Evolutionary conservation across 2,797 vertebrate species (phyloP).

Genomic region (Sitta carolinensis): DNA sequence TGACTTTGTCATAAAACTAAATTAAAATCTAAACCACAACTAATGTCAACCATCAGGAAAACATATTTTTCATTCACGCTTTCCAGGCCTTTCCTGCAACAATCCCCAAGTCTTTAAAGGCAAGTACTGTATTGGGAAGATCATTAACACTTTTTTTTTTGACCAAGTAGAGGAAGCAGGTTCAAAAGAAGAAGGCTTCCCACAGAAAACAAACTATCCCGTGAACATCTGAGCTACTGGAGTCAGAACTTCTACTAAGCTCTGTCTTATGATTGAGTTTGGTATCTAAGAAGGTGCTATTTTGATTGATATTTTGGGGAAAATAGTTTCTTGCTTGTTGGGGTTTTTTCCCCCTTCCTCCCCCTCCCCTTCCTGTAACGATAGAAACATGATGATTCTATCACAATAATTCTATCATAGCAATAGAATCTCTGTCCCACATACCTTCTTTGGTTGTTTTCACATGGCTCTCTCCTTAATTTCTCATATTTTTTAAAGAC

Average conservation of each 20-base stretch:
- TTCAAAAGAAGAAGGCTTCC: slow-evolving; percentile 18
- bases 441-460: neutral
- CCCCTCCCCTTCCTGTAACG: fast-evolving
- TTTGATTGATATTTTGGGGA: neutral
- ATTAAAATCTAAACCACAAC: neutral
- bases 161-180: neutral
- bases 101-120: neutral
- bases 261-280: neutral
- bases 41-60: neutral
- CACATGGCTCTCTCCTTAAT: neutral
- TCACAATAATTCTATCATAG: no score
- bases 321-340: neutral
- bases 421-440: neutral
- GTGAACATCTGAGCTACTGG: neutral
- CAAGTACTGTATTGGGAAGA: neutral
- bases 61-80: neutral
- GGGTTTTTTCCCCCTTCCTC: fast-evolving
- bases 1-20: neutral
- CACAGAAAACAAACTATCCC: neutral
- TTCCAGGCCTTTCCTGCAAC: neutral
- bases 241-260: neutral
- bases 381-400: neutral
- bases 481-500: neutral
- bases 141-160: neutral
- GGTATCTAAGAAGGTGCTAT: neutral